Base-by-base conservation (phyloP, 2,797 vertebrate species). In the Rhincodon typus region DNA sequence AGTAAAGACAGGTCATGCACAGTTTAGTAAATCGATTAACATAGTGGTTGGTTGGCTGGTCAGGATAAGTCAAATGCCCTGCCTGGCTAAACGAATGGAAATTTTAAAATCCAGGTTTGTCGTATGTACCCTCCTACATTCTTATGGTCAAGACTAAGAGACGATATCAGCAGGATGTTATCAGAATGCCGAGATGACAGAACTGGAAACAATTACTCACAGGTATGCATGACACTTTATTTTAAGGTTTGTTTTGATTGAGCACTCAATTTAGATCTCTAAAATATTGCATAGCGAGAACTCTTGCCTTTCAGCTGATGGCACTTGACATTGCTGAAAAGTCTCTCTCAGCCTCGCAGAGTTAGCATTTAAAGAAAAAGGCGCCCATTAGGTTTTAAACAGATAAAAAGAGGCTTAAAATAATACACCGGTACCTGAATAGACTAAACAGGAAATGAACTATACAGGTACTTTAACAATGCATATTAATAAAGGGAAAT, bases 401-500 rank as follows among this genome's bases (percentile, higher is more conserved):
- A 74, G 94, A 17, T 27, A 2, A 94, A 74, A 46, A 74, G 69
- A 94, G 27, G 70, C 67, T 42, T 72, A 94, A 94, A 94, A 94
- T 50, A 72, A 70, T 91, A 7, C 30, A 66, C 34, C 3, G 6
- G 30, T 66, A 62, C 88, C 34, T n/a, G 57, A 8, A 91, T 10
- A 5, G 42, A 53, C 25, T 27, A 94, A 74, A 53, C 27, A 74
- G 12, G 30, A 57, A 53, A 50, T 46, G 42, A 94, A 94, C 42
- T 70, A 72, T 8, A 46, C 69, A 94, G 53, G 42, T 1, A 72
- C 27, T 30, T 74, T 53, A 94, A 72, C 69, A 94, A 74, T 53
- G 69, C 94, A 70, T 12, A 94, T 34, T 53, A 94, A 74, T 50
- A 50, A 50, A 94, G 94, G 53, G 69, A 94, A 94, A 94, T 94